These are phyloP conservation scores for Dipus sagitta DNA, from an alignment of 2,797 vertebrate species.

Conservation along the genomic window DNA sequence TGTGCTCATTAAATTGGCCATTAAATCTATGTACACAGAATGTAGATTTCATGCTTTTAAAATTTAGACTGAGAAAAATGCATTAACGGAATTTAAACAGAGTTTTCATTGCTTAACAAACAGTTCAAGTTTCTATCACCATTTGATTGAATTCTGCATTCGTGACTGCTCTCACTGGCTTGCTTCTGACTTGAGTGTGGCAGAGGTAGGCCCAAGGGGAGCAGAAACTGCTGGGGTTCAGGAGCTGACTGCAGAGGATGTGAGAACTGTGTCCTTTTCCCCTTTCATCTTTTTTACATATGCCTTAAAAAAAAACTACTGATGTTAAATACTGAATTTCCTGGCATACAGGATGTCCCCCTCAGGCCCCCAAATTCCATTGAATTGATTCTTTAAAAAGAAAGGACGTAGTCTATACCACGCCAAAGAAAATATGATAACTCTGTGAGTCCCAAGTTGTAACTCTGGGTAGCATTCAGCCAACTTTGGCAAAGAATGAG, in stretches of 20 bases:
- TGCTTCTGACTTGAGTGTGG: neutral
- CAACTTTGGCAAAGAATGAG: neutral
- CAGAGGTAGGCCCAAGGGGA: neutral
- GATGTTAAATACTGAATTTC: constrained; percentile 50
- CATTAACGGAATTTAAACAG: neutral
- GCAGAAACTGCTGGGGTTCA: neutral
- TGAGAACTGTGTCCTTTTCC: accelerated
- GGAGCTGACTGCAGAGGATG: neutral
- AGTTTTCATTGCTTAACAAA: neutral
- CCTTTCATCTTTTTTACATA: neutral
- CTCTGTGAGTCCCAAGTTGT: neutral
- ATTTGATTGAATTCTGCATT: neutral
- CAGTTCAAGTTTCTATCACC: neutral
- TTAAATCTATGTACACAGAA: neutral
- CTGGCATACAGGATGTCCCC: constrained; percentile 13
- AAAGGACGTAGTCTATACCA: neutral
- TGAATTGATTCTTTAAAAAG: constrained; percentile 32
- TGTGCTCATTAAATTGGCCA: neutral
- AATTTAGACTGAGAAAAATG: neutral
- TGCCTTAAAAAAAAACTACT: constrained; percentile 36
- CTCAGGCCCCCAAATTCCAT: neutral
- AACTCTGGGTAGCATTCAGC: neutral
- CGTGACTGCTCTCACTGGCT: neutral
- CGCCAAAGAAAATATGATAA: constrained; percentile 17
- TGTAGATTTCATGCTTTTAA: neutral